Conservation (phyloP, 2,888 invertebrate species). For the Agrotis clavis region DNA sequence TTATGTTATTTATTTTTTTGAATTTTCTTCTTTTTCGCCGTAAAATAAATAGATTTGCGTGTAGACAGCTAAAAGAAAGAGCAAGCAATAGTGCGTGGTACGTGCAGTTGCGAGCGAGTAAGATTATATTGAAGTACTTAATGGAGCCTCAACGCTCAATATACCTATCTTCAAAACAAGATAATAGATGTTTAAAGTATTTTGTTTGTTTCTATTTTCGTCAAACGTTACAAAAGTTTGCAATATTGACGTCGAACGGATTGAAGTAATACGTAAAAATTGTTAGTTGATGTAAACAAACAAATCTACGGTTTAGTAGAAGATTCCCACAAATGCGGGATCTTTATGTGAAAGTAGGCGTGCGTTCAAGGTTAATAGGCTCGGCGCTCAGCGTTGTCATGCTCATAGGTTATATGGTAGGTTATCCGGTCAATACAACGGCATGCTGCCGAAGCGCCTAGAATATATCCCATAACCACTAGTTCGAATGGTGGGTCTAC, state of each 20-base stretch:
- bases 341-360: conserved; percentile 78
- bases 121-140: too few relatives aligned
- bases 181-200: neutral
- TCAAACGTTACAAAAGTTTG: conserved; percentile 11
- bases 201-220: conserved; percentile 6
- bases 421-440: conserved; percentile 76
- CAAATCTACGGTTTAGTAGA: conserved; percentile 31
- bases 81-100: too few relatives aligned
- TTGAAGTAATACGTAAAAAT: conserved; percentile 18
- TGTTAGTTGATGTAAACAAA: conserved; percentile 47
- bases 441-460: conserved; percentile 52
- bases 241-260: neutral
- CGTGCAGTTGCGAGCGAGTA: too few relatives aligned
- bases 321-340: conserved; percentile 48
- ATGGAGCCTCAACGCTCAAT: too few relatives aligned
- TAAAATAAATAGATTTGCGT: too few relatives aligned
- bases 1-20: too few relatives aligned
- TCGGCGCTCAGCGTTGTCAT: conserved; percentile 65
- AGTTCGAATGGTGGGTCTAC: conserved; percentile 41
- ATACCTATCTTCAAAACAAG: too few relatives aligned
- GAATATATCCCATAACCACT: conserved; percentile 35
- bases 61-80: too few relatives aligned
- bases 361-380: conserved; percentile 80
- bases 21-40: too few relatives aligned
- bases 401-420: conserved; percentile 61